phyloP scores from a whole-genome alignment of 2,888 invertebrate species.

The Melanchra persicariae region DNA sequence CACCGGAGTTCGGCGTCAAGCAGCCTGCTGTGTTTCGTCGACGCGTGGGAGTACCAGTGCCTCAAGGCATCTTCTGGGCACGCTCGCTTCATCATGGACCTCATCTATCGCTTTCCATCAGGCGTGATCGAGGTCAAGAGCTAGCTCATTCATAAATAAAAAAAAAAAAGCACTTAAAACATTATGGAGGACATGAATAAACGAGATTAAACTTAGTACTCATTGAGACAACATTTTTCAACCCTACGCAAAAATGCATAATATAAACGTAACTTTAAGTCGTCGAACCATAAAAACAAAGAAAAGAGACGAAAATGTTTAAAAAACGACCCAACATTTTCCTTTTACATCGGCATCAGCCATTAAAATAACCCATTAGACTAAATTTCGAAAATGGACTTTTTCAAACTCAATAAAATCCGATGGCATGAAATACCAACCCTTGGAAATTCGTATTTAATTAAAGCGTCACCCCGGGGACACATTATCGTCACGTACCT shows the following conservation, averaged over 20 bases:
- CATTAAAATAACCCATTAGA: conserved; percentile 56
- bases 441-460: conserved; percentile 67
- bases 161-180: no score
- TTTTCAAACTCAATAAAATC: conserved; percentile 60
- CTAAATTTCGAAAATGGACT: conserved; percentile 45
- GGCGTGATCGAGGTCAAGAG: no score
- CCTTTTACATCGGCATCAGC: background rate
- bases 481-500: conserved; percentile 64
- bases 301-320: conserved; percentile 20
- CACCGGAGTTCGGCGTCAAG: no score
- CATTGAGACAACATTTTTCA: no score
- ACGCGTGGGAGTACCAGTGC: no score
- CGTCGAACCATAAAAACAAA: conserved; percentile 10
- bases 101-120: no score
- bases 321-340: conserved; percentile 21
- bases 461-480: conserved; percentile 63
- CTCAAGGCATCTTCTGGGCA: no score
- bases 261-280: background rate
- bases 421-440: conserved; percentile 51
- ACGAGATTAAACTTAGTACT: no score
- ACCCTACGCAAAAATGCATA: background rate
- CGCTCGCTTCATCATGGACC: no score
- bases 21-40: no score
- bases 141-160: no score
- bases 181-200: no score